Conservation (phyloP, 2,113 vertebrate genomes). For the Phyllostomus hastatus region DNA sequence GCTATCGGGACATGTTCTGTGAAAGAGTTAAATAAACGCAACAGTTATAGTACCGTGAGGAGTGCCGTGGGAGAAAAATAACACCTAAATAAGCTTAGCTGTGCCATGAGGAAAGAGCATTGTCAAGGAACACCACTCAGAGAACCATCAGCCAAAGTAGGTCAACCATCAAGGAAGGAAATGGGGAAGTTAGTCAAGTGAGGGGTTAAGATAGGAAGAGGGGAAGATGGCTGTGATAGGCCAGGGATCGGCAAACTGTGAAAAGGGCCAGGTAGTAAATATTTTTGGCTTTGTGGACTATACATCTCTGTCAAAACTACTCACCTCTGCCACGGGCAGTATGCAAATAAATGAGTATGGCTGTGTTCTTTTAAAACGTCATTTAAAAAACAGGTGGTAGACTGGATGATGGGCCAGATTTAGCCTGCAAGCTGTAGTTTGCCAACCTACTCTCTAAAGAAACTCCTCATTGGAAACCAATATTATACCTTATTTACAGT, state of each 20-base stretch:
- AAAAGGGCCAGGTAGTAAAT: background rate
- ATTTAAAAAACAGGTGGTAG: background rate
- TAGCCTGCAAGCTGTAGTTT: background rate
- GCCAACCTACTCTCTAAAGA: background rate
- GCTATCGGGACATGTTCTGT: background rate
- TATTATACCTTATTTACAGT: background rate
- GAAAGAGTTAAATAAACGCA: background rate
- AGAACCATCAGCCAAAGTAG: background rate
- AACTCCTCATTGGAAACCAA: background rate
- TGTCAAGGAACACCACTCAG: background rate
- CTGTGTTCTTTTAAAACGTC: background rate
- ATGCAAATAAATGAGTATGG: background rate
- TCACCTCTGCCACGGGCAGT: background rate
- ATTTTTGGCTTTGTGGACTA: background rate
- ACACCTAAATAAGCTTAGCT: background rate
- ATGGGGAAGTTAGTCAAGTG: background rate
- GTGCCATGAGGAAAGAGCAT: background rate
- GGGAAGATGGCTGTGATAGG: background rate
- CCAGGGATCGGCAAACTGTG: background rate
- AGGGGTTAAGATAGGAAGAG: background rate
- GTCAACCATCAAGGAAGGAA: background rate
- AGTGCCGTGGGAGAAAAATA: background rate
- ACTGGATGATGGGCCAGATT: background rate
- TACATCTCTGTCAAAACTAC: background rate
- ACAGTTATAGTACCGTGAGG: background rate